Evolutionary conservation across 2,113 vertebrate genomes (phyloP).

Genomic region (Mixornis gularis): DNA sequence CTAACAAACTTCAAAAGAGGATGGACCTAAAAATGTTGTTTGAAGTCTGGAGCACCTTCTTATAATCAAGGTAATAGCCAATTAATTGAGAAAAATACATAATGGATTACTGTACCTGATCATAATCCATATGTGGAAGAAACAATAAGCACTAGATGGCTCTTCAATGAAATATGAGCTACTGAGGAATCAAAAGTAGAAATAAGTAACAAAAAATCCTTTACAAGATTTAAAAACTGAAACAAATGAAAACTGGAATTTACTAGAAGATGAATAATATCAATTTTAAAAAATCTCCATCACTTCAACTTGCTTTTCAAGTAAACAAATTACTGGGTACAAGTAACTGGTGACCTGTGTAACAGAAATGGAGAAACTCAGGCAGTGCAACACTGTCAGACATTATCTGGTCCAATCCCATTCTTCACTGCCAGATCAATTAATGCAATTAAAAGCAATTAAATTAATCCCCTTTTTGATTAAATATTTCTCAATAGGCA

Average conservation of each 20-base stretch:
- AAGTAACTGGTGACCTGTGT: neutral
- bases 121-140: neutral
- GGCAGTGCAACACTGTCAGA: neutral
- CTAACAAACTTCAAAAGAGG: neutral
- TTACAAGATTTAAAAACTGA: neutral
- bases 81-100: neutral
- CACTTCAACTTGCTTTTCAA: neutral
- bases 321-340: neutral
- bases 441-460: neutral
- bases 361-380: neutral
- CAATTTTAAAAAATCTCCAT: neutral
- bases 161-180: neutral
- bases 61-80: neutral
- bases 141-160: neutral
- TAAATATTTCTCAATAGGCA: neutral
- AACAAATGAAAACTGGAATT: neutral
- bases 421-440: neutral
- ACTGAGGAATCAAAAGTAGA: neutral
- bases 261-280: neutral
- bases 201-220: neutral
- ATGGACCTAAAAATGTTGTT: neutral
- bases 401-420: neutral
- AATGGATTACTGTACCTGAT: neutral
- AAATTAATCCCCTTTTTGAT: neutral
- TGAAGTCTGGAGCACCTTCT: neutral